Conservation (phyloP, 2,888 invertebrate genomes). For the Caenorhabditis becei region DNA sequence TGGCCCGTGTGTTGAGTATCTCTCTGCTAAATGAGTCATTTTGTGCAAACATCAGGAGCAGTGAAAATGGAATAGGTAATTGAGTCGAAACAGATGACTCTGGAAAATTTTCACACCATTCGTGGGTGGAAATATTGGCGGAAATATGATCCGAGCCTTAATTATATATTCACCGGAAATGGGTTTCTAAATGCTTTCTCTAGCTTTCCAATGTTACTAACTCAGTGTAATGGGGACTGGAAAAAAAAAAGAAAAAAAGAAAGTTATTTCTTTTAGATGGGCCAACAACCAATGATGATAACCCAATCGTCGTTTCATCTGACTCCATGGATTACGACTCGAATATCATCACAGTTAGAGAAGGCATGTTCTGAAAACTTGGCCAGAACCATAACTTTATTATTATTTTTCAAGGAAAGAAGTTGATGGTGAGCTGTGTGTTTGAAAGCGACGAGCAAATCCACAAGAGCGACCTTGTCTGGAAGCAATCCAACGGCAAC, state of each 20-base stretch:
- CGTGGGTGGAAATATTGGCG: background rate
- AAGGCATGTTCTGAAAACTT: conserved; percentile 33
- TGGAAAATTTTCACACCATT: conserved; percentile 48
- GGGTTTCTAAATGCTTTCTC: conserved; percentile 43
- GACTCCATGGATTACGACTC: conserved; percentile 66
- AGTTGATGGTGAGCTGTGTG: conserved; percentile 70
- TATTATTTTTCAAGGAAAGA: conserved; percentile 50
- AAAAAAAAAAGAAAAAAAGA: background rate
- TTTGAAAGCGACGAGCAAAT: conserved; percentile 67
- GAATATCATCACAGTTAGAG: conserved; percentile 63
- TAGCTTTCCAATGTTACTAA: conserved; percentile 40
- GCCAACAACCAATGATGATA: conserved; percentile 41
- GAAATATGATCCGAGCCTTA: conserved; percentile 33
- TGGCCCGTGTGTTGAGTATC: conserved; percentile 19
- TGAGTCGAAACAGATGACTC: conserved; percentile 58
- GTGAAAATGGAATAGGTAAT: conserved; percentile 34
- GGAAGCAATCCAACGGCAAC: conserved; percentile 72
- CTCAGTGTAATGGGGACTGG: background rate
- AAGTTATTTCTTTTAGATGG: conserved; percentile 33
- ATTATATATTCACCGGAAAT: conserved; percentile 55
- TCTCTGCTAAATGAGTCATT: conserved; percentile 37
- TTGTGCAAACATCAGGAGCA: conserved; percentile 39
- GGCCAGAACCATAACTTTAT: background rate
- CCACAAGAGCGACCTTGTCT: conserved; percentile 70
- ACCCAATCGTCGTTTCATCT: conserved; percentile 60